These are phyloP conservation scores for Drosophila triauraria DNA, from an alignment of 1,140 invertebrate species.

Conservation along the genomic window DNA sequence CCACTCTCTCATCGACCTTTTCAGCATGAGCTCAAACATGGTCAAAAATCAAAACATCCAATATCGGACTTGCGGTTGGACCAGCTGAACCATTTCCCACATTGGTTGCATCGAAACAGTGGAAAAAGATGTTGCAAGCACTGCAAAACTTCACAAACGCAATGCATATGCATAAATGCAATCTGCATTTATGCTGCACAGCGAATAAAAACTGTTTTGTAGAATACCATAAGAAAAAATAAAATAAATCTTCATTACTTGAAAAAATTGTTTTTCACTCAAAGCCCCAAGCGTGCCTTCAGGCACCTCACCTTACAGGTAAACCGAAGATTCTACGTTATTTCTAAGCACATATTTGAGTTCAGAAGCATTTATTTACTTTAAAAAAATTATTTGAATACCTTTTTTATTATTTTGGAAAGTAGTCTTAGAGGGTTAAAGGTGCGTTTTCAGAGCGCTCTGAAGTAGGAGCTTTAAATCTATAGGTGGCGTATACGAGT, in stretches of 20 bases:
- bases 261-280: slow-evolving; percentile 10
- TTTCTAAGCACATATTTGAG: slow-evolving; percentile 21
- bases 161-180: slow-evolving; percentile 13
- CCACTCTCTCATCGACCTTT: no score
- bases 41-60: no score
- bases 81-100: no score
- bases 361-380: slow-evolving; percentile 6
- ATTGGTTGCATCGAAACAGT: neutral
- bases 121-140: slow-evolving; percentile 22
- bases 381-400: slow-evolving; percentile 15
- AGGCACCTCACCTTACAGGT: slow-evolving; percentile 15
- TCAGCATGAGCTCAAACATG: no score
- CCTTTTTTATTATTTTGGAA: slow-evolving; percentile 6
- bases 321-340: slow-evolving; percentile 12
- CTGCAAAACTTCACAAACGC: slow-evolving; percentile 9
- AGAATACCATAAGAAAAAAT: slow-evolving; percentile 8
- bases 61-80: no score
- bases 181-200: slow-evolving; percentile 10
- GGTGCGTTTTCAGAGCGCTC: no score
- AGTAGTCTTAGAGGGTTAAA: slow-evolving; percentile 9
- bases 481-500: no score
- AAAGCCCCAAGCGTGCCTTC: slow-evolving; percentile 12
- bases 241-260: slow-evolving; percentile 1
- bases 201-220: slow-evolving; percentile 8
- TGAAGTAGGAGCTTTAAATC: no score